Conservation (phyloP, 1,140 invertebrate species). For the Drosophila varians region DNA sequence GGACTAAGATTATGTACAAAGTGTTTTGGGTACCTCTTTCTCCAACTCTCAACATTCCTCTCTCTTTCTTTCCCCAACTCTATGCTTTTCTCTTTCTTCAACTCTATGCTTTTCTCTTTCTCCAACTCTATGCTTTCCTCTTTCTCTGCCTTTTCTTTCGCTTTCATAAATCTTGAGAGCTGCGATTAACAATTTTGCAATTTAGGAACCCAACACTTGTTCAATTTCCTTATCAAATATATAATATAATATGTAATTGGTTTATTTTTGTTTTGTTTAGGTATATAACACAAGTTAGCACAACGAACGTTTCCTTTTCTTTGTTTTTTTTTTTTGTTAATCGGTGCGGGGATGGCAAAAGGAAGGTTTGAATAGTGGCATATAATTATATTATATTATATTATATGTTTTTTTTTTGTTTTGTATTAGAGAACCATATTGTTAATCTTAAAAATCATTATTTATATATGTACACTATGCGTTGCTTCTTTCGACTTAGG, state of each 20-base stretch:
- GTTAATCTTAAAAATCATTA: slow-evolving; percentile 34
- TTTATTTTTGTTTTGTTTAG: slow-evolving; percentile 14
- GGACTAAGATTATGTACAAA: slow-evolving; percentile 45
- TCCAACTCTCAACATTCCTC: neutral
- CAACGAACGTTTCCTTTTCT: slow-evolving; percentile 26
- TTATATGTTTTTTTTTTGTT: slow-evolving; percentile 14
- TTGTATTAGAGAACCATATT: slow-evolving; percentile 15
- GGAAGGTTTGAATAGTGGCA: slow-evolving; percentile 11
- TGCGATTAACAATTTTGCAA: neutral
- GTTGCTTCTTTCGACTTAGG: neutral
- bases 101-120: neutral
- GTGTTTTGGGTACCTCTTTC: slow-evolving; percentile 1
- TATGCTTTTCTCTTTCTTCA: neutral
- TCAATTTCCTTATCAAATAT: slow-evolving; percentile 10
- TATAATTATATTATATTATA: slow-evolving; percentile 5
- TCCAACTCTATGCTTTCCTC: neutral
- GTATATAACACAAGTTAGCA: slow-evolving; percentile 48
- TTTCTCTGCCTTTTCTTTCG: too few relatives aligned
- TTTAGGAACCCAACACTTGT: slow-evolving; percentile 11
- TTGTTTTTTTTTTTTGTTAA: neutral
- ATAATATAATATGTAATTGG: neutral
- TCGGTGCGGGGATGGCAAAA: slow-evolving; percentile 3
- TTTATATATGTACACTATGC: slow-evolving; percentile 45
- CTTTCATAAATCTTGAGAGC: neutral
- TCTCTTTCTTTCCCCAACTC: neutral